Percentiles rank a stretch among this genome's conserved stretches.
Conservation (phyloP, 2,888 invertebrate species). For the Ormyrus pomaceus region DNA sequence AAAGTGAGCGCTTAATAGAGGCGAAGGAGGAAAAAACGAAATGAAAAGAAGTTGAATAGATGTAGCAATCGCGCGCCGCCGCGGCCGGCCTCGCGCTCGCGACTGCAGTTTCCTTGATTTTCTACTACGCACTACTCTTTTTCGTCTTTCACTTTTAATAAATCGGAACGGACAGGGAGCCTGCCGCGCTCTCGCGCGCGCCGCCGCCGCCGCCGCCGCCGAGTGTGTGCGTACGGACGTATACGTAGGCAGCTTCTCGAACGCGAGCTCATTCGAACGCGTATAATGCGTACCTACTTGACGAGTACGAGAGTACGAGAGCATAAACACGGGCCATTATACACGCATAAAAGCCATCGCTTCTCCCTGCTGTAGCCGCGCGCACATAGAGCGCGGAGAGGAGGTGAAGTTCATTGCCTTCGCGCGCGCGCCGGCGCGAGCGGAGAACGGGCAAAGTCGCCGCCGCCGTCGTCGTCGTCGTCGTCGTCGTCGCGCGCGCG, state of each 20-base stretch:
- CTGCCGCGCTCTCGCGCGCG: conserved; percentile 4
- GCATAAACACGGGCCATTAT: conserved; percentile 73
- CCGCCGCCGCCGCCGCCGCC: no score
- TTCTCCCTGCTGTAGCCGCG: conserved; percentile 53
- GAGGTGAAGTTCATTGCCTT: conserved; percentile 76
- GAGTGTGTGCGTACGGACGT: conserved; percentile 19
- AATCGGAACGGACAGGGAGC: conserved; percentile 52
- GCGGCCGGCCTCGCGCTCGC: not conserved
- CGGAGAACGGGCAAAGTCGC: not conserved
- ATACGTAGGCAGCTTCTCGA: conserved; percentile 51
- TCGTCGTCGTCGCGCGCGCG: conserved; percentile 16
- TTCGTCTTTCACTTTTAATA: conserved; percentile 53
- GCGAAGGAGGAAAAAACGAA: not conserved
- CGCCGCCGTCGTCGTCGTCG: conserved; percentile 19
- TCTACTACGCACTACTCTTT: conserved; percentile 44
- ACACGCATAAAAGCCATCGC: conserved; percentile 72
- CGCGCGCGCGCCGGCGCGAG: conserved; percentile 51
- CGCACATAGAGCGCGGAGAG: conserved; percentile 59
- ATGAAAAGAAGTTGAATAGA: conserved; percentile 40
- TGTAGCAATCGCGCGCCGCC: conserved; percentile 38
- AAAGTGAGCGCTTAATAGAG: not conserved
- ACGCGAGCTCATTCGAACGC: conserved; percentile 52
- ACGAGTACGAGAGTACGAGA: conserved; percentile 60
- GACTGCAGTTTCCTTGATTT: conserved; percentile 43
- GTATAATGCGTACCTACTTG: conserved; percentile 59